Percentiles rank a stretch among this genome's conserved stretches.
These are phyloP conservation scores for Archilochus colubris DNA, from an alignment of 2,113 vertebrate genomes.

Conservation along the genomic window DNA sequence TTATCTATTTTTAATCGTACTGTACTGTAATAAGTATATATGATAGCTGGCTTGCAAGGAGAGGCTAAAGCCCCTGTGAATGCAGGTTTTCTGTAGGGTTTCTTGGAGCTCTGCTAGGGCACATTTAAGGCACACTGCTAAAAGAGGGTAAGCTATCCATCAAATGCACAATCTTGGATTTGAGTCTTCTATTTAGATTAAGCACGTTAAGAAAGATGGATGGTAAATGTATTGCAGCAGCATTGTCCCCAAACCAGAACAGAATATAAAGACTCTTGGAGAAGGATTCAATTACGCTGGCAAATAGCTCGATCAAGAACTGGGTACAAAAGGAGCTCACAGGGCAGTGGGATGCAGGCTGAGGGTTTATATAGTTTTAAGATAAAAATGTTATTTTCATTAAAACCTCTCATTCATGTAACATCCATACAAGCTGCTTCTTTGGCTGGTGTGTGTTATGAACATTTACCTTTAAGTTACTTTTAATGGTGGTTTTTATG, in stretches of 20 bases:
- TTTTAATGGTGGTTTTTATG: no score
- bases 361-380: constrained; percentile 79
- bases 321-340: constrained; percentile 41
- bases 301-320: constrained; percentile 69
- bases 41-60: not conserved
- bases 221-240: constrained; percentile 81
- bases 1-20: not conserved
- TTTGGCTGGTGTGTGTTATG: not conserved
- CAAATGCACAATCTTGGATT: constrained; percentile 83
- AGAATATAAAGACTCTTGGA: constrained; percentile 84
- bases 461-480: no score
- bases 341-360: constrained; percentile 55
- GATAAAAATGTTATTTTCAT: constrained; percentile 75
- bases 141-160: constrained; percentile 82
- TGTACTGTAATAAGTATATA: not conserved
- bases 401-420: not conserved
- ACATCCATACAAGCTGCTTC: not conserved
- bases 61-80: not conserved
- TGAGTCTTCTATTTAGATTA: constrained; percentile 90
- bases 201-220: constrained; percentile 92
- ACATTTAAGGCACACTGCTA: constrained; percentile 68
- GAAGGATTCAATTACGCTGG: constrained; percentile 85
- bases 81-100: constrained; percentile 32
- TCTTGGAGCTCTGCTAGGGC: constrained; percentile 72
- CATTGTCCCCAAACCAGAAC: constrained; percentile 85